A percentile compares a stretch with the other conserved stretches of the same genome.
Evolutionary conservation across 2,797 vertebrate genomes (phyloP).

Genomic region (Emydoidea blandingii): DNA sequence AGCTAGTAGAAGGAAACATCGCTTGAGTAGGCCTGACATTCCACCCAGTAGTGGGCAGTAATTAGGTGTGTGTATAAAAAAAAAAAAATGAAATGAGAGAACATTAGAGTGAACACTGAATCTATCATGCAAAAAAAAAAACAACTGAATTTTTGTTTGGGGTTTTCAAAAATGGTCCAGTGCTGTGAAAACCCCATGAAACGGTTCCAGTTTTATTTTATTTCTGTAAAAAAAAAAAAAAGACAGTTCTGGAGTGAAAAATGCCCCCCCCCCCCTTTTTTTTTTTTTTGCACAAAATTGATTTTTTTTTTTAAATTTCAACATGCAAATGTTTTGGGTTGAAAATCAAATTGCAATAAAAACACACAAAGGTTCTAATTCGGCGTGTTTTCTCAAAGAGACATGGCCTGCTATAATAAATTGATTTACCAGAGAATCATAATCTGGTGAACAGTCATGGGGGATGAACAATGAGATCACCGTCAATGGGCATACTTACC

Average conservation of each 20-base stretch:
- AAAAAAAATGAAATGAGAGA: not conserved
- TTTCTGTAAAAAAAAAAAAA: not conserved
- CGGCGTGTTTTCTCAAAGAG: not conserved
- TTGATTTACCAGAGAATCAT: not conserved
- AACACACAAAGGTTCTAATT: not conserved
- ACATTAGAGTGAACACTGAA: not conserved
- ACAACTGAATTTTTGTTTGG: not conserved
- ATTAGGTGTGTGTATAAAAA: not conserved
- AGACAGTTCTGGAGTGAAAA: not conserved
- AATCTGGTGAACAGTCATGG: no score
- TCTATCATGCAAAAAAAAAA: not conserved
- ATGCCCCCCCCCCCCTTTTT: not conserved
- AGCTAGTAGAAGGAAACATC: fast-evolving
- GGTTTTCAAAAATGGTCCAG: not conserved
- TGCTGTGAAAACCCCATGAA: not conserved
- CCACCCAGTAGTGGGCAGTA: not conserved
- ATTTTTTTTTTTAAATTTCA: not conserved
- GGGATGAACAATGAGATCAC: no score
- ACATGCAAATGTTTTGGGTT: not conserved
- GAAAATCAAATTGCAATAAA: not conserved
- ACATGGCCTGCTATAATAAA: not conserved
- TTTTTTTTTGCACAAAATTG: not conserved
- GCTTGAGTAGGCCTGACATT: not conserved
- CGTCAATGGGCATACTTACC: no score
- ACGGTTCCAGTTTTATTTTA: not conserved